Base-by-base conservation (phyloP, 2,113 vertebrate species). In the Varanus komodoensis region DNA sequence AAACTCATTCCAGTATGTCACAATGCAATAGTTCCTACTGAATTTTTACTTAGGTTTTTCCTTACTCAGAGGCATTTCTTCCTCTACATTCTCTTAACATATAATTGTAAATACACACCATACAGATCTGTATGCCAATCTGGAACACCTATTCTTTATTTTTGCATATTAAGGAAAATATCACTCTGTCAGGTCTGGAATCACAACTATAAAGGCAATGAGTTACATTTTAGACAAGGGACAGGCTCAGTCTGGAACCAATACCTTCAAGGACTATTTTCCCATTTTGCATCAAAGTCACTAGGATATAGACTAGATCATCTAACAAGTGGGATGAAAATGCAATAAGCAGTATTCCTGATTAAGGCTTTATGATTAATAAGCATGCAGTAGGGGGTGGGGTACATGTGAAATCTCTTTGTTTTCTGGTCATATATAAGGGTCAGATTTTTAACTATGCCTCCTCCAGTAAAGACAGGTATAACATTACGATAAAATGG, bases 151-250 rank as follows among this genome's bases (percentile, higher is more conserved):
- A 12, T 50, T 79, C 21, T 79, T 64, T 9, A 82, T 11, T 19
- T 34, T 12, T 34, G 32, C 81, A 82, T 50, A 38, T 64, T 12
- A 82, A 23, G 29, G 52, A 15, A 34, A 6, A 61, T 32, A 29
- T 61, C 34, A 1, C 3, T 1, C 21, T 48, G 84, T 85, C 69
- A 93, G 80, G 57, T 88, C 92, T 91, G 95, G 92, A 95, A 88
- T 25, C 88, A 90, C 87, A 94, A 80, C n/a, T 77, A 85, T 57
- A 78, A 3, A 27, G 82, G 86, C 77, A 93, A 48, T 7, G 38
- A 27, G 17, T 82, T 75, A 81, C 52, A 88, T 82, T 61, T 50
- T 3, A 90, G 71, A 68, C 23, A 44, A 29, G 23, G 48, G 14
- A 15, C 38, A 68, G 25, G 34, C 3, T 15, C 11, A 27, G 25